Conservation (phyloP, 2,113 vertebrate genomes). For the Agapornis roseicollis region DNA sequence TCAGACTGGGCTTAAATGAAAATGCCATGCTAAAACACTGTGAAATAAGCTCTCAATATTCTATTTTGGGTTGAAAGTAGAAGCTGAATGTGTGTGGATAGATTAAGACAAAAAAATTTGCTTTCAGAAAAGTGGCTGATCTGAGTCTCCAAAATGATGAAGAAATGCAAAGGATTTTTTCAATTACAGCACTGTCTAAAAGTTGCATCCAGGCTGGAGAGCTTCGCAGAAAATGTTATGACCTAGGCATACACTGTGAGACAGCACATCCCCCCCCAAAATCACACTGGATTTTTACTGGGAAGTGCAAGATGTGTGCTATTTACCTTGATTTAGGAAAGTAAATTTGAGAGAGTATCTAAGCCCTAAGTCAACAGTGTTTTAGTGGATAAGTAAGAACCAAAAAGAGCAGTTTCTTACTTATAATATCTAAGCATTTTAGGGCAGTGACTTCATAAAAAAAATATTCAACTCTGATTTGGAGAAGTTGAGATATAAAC, state of each 20-base stretch:
- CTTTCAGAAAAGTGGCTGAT: background rate
- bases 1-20: background rate
- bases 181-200: background rate
- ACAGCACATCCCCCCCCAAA: background rate
- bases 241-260: background rate
- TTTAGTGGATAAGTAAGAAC: background rate
- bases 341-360: background rate
- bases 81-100: background rate
- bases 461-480: background rate
- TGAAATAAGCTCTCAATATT: background rate
- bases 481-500: background rate
- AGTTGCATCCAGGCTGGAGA: background rate
- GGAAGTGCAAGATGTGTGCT: background rate
- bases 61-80: background rate
- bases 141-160: background rate
- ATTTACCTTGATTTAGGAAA: background rate
- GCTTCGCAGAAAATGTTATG: background rate
- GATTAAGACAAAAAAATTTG: background rate
- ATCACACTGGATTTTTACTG: accelerated
- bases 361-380: background rate
- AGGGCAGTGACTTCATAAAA: background rate
- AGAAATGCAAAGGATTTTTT: background rate
- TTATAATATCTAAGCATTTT: background rate
- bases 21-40: background rate
- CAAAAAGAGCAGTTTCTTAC: background rate